Evolutionary conservation across 2,797 vertebrate species (phyloP).

Genomic region (Decapterus maruadsi): DNA sequence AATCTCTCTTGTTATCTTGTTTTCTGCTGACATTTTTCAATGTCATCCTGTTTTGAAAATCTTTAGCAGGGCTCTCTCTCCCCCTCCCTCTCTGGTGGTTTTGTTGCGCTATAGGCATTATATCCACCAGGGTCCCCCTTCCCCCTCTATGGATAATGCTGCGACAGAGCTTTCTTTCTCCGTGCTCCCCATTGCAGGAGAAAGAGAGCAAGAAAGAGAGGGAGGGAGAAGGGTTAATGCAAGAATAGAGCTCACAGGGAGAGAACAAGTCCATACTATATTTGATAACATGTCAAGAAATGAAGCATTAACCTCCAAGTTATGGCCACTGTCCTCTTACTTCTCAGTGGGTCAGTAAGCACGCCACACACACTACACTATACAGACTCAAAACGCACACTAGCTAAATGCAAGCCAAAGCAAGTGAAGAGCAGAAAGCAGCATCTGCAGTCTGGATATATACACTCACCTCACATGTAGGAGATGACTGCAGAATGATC

Average conservation of each 20-base stretch:
- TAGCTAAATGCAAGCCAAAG: conserved; percentile 13
- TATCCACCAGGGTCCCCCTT: conserved; percentile 66
- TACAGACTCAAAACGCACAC: not conserved
- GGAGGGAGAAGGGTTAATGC: conserved; percentile 11
- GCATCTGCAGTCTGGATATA: conserved; percentile 6
- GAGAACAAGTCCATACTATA: conserved; percentile 38
- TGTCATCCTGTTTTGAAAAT: conserved; percentile 27
- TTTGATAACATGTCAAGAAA: conserved; percentile 72
- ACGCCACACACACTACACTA: not conserved
- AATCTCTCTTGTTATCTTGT: not conserved
- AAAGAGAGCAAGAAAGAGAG: conserved; percentile 21
- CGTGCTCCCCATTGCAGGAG: conserved; percentile 29
- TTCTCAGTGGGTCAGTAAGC: conserved; percentile 23
- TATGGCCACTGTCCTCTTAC: conserved; percentile 50
- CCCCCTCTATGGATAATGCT: conserved; percentile 72
- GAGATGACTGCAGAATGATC: conserved; percentile 57
- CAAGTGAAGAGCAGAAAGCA: conserved; percentile 40
- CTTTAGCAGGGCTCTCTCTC: not conserved
- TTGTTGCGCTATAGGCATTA: conserved; percentile 68
- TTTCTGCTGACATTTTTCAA: not conserved
- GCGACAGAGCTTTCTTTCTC: conserved; percentile 71
- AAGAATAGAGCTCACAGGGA: conserved; percentile 38
- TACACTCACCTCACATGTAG: conserved; percentile 40
- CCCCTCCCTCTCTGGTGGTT: conserved; percentile 54
- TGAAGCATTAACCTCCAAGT: conserved; percentile 69